Evolutionary conservation across 2,797 vertebrate species (phyloP), one percentile per base, ranked within the genome.

Genomic region (Lepus oiostolus): DNA sequence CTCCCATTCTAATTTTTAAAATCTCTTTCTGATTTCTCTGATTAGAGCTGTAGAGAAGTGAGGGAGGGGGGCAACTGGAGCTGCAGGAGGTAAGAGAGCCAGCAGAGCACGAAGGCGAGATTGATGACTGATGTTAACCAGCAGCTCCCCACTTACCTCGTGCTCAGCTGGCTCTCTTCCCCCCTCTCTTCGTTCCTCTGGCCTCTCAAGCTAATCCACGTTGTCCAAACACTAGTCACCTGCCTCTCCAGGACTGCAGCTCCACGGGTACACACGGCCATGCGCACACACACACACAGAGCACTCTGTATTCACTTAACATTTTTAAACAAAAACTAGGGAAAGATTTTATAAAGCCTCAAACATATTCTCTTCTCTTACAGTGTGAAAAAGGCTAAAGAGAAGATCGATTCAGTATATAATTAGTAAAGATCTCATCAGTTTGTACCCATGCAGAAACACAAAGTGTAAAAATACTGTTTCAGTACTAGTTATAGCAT

Each of bases 331-430:
- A 50, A 52, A 90, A 79, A 74, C 14, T 42, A 88, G 24, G 3
- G 22, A 93, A 58, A 90, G 24, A 75, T 19, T 60, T 93, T 67
- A 67, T 5, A 85, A 95, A 89, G 68, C 47, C 68, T 93, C 50
- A 95, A n/a, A 93, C 62, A 60, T 21, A 81, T 35, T 24, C 86
- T 85, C 47, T 32, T 92, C 17, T 32, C n/a, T 76, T 77, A 84
- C 19, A 70, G 72, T 26, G 24, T 86, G 62, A 93, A 93, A 47
- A 83, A 12, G 26, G 63, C 26, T 81, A 94, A 88, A 32, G 60
- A 50, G 32, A 91, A 35, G 35, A 35, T 35, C 35, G 35, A 35
- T 35, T 35, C 35, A 35, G 35, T 35, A 35, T 35, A 35, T 35
- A 35, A 35, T 35, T 35, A 35, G 35, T 35, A 35, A 35, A 35